Conservation (phyloP, 2,113 vertebrate genomes). For the Nycticryphes semicollaris region DNA sequence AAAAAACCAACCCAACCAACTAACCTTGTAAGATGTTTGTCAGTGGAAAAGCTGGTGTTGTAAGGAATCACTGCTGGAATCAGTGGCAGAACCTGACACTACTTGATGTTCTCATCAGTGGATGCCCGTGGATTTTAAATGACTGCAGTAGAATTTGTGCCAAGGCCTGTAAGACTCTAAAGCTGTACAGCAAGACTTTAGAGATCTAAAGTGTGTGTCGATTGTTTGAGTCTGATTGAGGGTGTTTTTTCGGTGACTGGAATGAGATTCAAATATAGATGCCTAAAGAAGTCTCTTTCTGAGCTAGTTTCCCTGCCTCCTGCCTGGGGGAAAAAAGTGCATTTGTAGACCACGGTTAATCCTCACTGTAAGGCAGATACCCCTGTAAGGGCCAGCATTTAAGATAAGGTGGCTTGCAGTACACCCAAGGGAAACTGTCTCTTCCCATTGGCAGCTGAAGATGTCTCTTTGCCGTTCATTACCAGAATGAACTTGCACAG, state of each 20-base stretch:
- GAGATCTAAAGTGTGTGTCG: not conserved
- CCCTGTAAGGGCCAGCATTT: not conserved
- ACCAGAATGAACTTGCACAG: not conserved
- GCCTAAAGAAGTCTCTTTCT: not conserved
- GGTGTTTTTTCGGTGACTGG: not conserved
- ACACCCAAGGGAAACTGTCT: not conserved
- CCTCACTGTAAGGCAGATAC: not conserved
- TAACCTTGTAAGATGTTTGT: not conserved
- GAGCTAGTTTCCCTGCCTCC: not conserved
- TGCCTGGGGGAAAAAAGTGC: not conserved
- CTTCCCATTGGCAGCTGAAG: not conserved
- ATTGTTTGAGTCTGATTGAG: not conserved
- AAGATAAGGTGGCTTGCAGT: not conserved
- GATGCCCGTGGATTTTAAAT: not conserved
- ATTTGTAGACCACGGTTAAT: not conserved
- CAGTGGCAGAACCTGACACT: not conserved
- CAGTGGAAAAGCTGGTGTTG: not conserved
- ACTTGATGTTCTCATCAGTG: not conserved
- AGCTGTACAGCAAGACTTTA: not conserved
- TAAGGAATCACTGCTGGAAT: not conserved
- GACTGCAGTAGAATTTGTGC: not conserved
- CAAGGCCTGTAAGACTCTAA: not conserved
- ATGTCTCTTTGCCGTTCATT: not conserved
- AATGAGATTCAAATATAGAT: not conserved
- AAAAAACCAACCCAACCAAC: not conserved